phyloP scores from a whole-genome alignment of 2,797 vertebrate genomes.

The Crotalus adamanteus region DNA sequence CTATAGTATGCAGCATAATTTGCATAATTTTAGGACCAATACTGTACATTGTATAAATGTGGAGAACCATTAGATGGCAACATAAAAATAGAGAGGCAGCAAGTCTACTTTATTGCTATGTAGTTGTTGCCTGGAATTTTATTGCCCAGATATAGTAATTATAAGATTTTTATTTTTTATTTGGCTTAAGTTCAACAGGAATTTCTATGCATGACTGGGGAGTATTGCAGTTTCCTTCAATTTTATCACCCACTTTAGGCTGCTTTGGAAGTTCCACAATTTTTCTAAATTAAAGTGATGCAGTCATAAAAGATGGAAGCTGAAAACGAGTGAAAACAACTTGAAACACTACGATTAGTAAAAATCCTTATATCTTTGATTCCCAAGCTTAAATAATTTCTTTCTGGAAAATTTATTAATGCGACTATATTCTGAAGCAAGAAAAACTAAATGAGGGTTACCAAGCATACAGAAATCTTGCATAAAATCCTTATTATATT shows the following conservation, averaged over 20 bases:
- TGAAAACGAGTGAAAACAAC: neutral
- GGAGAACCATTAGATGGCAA: neutral
- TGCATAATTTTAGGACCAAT: neutral
- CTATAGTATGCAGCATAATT: neutral
- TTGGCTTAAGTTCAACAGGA: neutral
- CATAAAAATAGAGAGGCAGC: neutral
- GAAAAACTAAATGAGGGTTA: slow-evolving; percentile 9
- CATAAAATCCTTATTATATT: neutral
- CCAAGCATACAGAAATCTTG: neutral
- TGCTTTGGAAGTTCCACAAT: neutral
- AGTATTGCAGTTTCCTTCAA: neutral
- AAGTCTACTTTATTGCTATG: neutral
- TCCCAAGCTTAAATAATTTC: neutral
- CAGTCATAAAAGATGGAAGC: neutral
- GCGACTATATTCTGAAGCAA: neutral
- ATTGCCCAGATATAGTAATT: neutral
- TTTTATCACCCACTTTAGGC: neutral
- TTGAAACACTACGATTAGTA: neutral
- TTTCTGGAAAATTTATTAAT: neutral
- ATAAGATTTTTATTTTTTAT: neutral
- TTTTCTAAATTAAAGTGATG: neutral
- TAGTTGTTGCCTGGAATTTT: neutral
- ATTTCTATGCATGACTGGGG: neutral
- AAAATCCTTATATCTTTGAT: neutral
- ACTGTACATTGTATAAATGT: neutral